Base-by-base conservation (phyloP, 2,113 vertebrate genomes). In the Amphilophus citrinellus region DNA sequence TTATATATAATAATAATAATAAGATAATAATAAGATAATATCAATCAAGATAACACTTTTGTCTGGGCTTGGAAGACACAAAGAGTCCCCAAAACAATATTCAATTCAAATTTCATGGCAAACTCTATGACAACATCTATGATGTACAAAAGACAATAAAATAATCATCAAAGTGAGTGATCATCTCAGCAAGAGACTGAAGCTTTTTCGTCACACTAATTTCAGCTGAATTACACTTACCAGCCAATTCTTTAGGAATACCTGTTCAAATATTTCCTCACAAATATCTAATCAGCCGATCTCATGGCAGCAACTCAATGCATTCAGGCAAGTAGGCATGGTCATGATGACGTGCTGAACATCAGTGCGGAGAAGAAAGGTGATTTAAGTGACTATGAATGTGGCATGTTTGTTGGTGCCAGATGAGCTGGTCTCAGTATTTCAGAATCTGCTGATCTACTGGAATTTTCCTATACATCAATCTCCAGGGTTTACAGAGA, bases 151-250 rank as follows among this genome's bases (percentile, higher is more conserved):
- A 61, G 61, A 3, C 14, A 30, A 65, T 68, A 20, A 57, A 0
- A 15, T 47, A 8, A 47, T 47, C 14, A 17, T 68, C 65, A 27
- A 68, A 57, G 50, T 62, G 10, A 66, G 11, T 2, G 47, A 68
- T 47, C 39, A 80, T 66, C 68, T 66, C 30, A 7, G 2, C 61
- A 24, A 58, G 37, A 81, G 32, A 63, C 44, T 17, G 61, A 60
- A 2, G 47, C 2, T 60, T 83, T 79, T 32, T 39, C 53, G 18
- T 30, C 50, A 37, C 59, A 47, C 58, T 30, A 10, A 27, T 3
- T 58, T 71, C 56, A 53, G 35, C 63, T 77, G 35, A 82, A 71
- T 50, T 68, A 9, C 65, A 68, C 14, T 68, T 47, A 47, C 22
- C 8, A 0, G 65, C 0, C 65, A 18, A 17, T 68, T 68, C 47